These are phyloP conservation scores for Drosophila acutilabella DNA, from an alignment of 2,888 invertebrate species.

Conservation along the genomic window DNA sequence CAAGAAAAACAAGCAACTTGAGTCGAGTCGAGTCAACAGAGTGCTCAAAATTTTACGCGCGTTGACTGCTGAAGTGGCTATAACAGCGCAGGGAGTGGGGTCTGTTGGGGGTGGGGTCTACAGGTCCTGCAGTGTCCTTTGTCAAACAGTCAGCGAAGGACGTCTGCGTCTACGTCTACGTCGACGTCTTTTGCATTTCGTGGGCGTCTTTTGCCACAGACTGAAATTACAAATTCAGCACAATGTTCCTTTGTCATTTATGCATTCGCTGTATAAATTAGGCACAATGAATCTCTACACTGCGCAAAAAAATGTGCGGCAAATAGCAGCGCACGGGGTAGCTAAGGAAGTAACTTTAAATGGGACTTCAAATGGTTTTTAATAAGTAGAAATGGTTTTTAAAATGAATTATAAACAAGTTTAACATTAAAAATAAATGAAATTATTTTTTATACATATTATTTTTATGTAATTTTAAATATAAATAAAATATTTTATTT, in stretches of 20 bases:
- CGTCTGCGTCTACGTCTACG: conserved; percentile 43
- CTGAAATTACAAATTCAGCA: conserved; percentile 79
- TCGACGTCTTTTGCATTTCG: conserved; percentile 72
- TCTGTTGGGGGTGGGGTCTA: conserved; percentile 12
- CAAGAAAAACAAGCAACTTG: conserved; percentile 24
- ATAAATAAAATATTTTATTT: neutral
- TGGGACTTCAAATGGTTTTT: too few species aligned
- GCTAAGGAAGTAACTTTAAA: too few species aligned
- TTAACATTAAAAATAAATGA: too few species aligned
- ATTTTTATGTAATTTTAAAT: too few species aligned
- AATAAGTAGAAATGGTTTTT: too few species aligned
- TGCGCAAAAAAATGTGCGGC: neutral
- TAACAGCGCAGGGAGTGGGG: conserved; percentile 2
- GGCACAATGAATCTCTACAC: conserved; percentile 76
- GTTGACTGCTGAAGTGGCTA: conserved; percentile 69
- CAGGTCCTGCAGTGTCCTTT: conserved; percentile 58
- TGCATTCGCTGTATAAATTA: conserved; percentile 82
- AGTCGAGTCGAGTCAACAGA: conserved; percentile 32
- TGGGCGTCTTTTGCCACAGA: conserved; percentile 25
- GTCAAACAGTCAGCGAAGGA: conserved; percentile 63
- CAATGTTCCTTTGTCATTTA: conserved; percentile 82
- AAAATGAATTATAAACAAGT: too few species aligned
- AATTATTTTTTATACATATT: too few species aligned
- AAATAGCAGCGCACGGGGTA: too few species aligned
- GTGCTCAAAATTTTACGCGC: conserved; percentile 77